phyloP scores from a whole-genome alignment of 2,113 vertebrate species.

The Archocentrus centrarchus region DNA sequence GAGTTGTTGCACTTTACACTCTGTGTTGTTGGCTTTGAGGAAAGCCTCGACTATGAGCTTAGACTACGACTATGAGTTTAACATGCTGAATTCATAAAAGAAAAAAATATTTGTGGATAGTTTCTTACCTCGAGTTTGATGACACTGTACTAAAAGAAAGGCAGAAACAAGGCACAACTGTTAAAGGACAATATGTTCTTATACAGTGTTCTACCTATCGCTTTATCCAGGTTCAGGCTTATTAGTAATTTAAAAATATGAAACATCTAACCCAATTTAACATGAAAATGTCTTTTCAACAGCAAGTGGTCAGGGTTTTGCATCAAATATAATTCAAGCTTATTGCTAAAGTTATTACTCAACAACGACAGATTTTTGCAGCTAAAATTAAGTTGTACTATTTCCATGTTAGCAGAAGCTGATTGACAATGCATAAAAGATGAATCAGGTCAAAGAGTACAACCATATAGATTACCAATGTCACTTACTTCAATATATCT shows the following conservation, averaged over 20 bases:
- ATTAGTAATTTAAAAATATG: neutral
- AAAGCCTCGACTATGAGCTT: neutral
- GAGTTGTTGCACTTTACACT: neutral
- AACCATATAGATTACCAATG: too few relatives aligned
- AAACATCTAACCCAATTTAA: neutral
- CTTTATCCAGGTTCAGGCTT: neutral
- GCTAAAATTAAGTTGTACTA: neutral
- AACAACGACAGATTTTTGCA: neutral
- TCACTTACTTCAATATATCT: too few relatives aligned
- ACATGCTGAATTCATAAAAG: neutral
- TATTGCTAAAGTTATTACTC: neutral
- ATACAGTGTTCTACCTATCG: neutral
- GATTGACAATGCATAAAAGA: neutral
- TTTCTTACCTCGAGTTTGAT: slow-evolving; percentile 18
- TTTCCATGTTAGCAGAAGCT: neutral
- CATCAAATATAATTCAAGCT: too few relatives aligned
- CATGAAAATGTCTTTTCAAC: too few relatives aligned
- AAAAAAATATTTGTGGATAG: neutral
- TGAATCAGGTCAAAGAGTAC: too few relatives aligned
- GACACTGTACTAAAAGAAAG: neutral
- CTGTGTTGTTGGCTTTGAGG: neutral
- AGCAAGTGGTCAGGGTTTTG: too few relatives aligned
- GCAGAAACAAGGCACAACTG: too few relatives aligned
- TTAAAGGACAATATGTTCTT: neutral
- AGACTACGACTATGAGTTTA: neutral